Evolutionary conservation across 1,140 invertebrate species (phyloP), one percentile per base, ranked within the genome.

Genomic region (Drusus annulatus): DNA sequence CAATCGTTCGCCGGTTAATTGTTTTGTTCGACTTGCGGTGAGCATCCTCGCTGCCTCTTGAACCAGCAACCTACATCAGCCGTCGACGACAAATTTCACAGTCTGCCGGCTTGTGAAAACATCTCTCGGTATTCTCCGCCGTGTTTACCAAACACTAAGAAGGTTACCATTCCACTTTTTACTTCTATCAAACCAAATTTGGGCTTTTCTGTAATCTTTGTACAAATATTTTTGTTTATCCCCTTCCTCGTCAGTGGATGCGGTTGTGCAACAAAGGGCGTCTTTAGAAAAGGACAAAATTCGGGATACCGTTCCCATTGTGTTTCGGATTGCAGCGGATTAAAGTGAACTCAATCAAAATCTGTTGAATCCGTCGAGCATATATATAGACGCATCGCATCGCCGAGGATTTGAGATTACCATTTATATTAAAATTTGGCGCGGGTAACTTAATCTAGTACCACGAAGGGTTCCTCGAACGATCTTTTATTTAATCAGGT

Each of bases 61-160:
- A 45, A 45, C 36, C 65, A 23, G 19, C 28, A 58, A 75, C 25
- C 54, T 45, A 51, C 21, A 4, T 50, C 58, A 56, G 52, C 73
- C 21, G 50, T 81, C 80, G 80, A 75, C 58, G 76, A 81, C 76
- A 78, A 74, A 81, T 81, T 81, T 81, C 71, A 81, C 76, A 78
- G 80, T 78, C 80, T 78, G 23, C 25, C 62, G 80, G 58, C 69
- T 78, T 78, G 77, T 63, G 80, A 75, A 81, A 81, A 81, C 80
- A 78, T 54, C 80, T 77, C 28, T 69, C 36, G 65, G 8, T 50
- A 17, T 16, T 21, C 62, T 65, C 17, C 50, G 31, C 10, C 31
- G 68, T 56, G 69, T 74, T 23, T 74, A 74, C 69, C 28, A 74
- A 74, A 74, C 52, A 74, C 69, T 74, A 56, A n/a, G 28, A 74